Percentiles rank a stretch among this genome's conserved stretches.
phyloP scores from a whole-genome alignment of 2,888 invertebrate species.

The Chymomyza fuscimana region DNA sequence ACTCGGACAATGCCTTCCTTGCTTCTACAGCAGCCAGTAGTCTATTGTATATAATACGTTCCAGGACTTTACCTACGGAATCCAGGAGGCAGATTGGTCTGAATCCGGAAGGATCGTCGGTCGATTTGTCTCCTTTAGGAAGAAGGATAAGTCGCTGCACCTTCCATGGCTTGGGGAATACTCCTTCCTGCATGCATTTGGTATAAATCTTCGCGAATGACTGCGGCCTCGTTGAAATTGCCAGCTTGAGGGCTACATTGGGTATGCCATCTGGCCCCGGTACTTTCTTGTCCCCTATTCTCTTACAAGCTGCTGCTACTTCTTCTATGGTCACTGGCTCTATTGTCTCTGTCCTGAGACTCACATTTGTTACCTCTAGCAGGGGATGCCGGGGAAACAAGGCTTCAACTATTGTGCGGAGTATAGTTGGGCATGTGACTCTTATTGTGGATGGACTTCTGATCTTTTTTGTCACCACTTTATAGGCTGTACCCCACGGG shows the following conservation, averaged over 20 bases:
- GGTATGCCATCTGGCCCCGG: background rate
- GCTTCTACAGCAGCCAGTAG: background rate
- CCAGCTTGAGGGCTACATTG: background rate
- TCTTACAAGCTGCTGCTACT: background rate
- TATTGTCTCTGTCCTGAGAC: no score
- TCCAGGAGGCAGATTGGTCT: no score
- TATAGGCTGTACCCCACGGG: slow-evolving; percentile 22
- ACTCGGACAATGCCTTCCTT: no score
- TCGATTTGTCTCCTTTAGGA: background rate
- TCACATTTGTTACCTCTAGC: no score
- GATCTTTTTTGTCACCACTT: slow-evolving; percentile 3
- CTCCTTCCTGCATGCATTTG: background rate
- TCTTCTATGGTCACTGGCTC: background rate
- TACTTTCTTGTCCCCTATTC: background rate
- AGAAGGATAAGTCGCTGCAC: background rate
- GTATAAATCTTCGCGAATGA: background rate
- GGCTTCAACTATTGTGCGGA: background rate
- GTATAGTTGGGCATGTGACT: background rate
- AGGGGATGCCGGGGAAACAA: background rate
- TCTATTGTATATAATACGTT: background rate
- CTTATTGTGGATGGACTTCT: background rate
- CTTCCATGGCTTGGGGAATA: background rate
- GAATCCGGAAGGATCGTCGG: no score
- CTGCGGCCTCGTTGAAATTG: background rate
- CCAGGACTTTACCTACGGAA: background rate